Conservation (phyloP, 2,888 invertebrate species). For the Synanthedon tipuliformis region DNA sequence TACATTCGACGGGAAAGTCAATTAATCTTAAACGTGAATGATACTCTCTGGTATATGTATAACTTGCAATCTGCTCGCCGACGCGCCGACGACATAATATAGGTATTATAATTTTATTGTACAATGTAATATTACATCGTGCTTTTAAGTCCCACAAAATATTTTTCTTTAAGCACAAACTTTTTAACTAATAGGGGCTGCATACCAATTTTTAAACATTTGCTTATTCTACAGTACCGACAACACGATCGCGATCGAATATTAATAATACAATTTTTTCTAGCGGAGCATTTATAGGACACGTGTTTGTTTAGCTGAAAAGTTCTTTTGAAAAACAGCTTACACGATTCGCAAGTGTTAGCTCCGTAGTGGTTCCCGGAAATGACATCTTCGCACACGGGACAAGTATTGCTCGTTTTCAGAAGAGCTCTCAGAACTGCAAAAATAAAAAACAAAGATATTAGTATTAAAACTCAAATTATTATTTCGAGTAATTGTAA, state of each 20-base stretch:
- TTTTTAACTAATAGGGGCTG: conserved; percentile 4
- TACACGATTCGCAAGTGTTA: conserved; percentile 38
- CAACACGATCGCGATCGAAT: conserved; percentile 27
- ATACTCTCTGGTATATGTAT: too few relatives aligned
- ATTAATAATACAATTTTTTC: conserved; percentile 18
- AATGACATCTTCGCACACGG: conserved; percentile 28
- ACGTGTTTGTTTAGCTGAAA: conserved; percentile 21
- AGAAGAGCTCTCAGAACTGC: background rate
- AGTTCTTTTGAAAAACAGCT: conserved; percentile 39
- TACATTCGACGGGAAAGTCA: too few relatives aligned
- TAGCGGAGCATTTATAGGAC: conserved; percentile 20
- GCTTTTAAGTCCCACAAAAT: too few relatives aligned
- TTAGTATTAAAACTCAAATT: background rate
- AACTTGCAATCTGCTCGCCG: too few relatives aligned
- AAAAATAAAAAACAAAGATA: background rate
- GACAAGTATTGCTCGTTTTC: conserved; percentile 14
- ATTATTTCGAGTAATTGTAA: too few relatives aligned
- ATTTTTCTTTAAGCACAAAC: too few relatives aligned
- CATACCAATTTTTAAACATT: conserved; percentile 32
- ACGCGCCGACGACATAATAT: too few relatives aligned
- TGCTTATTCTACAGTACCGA: conserved; percentile 24
- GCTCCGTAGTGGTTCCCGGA: conserved; percentile 35
- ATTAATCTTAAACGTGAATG: too few relatives aligned
- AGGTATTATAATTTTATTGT: too few relatives aligned
- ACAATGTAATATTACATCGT: too few relatives aligned